phyloP scores from a whole-genome alignment of 2,113 vertebrate genomes.

The Ictalurus punctatus region DNA sequence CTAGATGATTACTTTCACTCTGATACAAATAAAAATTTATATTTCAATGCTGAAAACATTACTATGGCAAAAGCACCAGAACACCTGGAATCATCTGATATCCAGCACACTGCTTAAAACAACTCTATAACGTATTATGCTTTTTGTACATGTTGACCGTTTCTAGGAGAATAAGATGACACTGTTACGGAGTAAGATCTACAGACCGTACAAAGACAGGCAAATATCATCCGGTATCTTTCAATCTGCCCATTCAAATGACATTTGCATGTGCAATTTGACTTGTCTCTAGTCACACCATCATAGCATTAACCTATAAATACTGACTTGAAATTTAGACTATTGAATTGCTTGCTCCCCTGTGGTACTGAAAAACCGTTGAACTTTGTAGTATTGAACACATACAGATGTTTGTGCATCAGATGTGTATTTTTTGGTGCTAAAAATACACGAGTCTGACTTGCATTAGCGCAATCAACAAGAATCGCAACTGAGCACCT shows the following conservation, averaged over 20 bases:
- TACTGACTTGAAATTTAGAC: not conserved
- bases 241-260: not conserved
- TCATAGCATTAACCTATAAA: not conserved
- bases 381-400: not conserved
- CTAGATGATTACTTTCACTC: not conserved
- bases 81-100: not conserved
- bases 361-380: not conserved
- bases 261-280: not conserved
- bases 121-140: not conserved
- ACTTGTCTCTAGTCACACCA: not conserved
- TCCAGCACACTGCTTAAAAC: not conserved
- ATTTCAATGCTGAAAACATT: not conserved
- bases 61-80: not conserved
- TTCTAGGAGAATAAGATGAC: not conserved
- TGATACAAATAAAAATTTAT: not conserved
- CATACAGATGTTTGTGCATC: not conserved
- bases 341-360: not conserved
- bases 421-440: not conserved
- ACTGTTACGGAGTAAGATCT: not conserved
- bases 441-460: not conserved
- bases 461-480: not conserved
- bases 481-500: not conserved
- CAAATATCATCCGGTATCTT: not conserved
- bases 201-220: not conserved
- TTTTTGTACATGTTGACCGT: not conserved